Evolutionary conservation across 2,113 vertebrate species (phyloP).

Genomic region (Illadopsis cleaveri): DNA sequence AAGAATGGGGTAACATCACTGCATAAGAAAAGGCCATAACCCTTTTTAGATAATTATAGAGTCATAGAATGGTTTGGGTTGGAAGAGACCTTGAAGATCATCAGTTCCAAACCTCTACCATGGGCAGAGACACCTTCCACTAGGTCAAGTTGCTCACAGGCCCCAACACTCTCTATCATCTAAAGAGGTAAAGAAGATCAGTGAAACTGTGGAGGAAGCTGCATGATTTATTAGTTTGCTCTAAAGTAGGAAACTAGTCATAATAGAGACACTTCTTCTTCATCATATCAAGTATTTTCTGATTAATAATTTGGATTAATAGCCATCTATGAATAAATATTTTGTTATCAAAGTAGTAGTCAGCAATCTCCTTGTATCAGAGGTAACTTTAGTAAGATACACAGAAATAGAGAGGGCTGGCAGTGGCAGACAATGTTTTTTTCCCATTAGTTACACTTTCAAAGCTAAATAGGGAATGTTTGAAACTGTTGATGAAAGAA

Average conservation of each 20-base stretch:
- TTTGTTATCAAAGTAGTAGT: neutral
- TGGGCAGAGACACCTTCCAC: neutral
- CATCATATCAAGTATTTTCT: neutral
- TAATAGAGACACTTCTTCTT: neutral
- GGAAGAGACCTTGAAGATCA: neutral
- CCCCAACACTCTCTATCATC: rapidly evolving
- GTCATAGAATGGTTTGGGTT: neutral
- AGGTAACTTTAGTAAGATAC: neutral
- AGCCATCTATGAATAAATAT: neutral
- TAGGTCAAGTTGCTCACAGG: neutral
- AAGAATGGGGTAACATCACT: neutral
- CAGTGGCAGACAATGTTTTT: neutral
- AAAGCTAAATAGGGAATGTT: neutral
- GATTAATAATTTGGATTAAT: neutral
- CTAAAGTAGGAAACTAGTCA: neutral
- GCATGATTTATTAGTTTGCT: neutral
- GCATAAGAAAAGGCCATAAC: neutral
- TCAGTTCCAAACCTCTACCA: neutral
- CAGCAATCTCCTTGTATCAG: neutral
- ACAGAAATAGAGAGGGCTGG: neutral
- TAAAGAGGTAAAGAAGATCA: neutral
- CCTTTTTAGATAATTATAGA: neutral
- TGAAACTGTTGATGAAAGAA: neutral
- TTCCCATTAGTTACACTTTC: neutral
- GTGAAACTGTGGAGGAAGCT: neutral